phyloP scores from a whole-genome alignment of 2,113 vertebrate genomes.

The Sinocyclocheilus maitianheensis region DNA sequence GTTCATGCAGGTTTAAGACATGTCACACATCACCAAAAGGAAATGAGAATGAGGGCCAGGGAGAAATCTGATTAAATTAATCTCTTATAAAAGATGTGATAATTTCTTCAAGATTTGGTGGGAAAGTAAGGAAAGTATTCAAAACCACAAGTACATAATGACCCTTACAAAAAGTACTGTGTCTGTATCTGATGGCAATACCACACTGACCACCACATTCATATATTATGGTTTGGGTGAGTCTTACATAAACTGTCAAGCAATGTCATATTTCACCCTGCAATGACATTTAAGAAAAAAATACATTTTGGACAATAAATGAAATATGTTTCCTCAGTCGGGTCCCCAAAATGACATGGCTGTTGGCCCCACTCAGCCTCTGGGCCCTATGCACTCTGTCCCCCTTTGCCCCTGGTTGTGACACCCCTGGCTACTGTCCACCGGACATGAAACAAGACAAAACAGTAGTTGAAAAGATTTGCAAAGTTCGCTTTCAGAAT shows the following conservation, averaged over 20 bases:
- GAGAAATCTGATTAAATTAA: conserved; percentile 1
- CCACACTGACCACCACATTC: not conserved
- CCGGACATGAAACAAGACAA: not conserved
- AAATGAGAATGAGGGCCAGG: not conserved
- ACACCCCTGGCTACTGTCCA: not conserved
- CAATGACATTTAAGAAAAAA: not conserved
- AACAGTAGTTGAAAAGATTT: not conserved
- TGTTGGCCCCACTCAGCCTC: no score
- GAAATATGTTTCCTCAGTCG: not conserved
- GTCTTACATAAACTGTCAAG: not conserved
- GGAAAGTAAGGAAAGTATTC: not conserved
- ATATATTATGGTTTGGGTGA: not conserved
- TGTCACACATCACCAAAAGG: not conserved
- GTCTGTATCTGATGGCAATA: not conserved
- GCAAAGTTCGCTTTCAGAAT: not conserved
- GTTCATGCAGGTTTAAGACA: conserved; percentile 1
- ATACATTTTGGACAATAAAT: not conserved
- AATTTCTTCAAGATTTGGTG: not conserved
- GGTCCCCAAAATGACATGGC: not conserved
- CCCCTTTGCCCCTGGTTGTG: not conserved
- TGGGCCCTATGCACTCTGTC: not conserved
- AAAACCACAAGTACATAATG: not conserved
- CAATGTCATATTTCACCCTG: not conserved
- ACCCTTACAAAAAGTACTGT: not conserved
- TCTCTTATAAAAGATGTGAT: not conserved